Conservation (phyloP, 2,888 invertebrate species). For the Tachina grossa region DNA sequence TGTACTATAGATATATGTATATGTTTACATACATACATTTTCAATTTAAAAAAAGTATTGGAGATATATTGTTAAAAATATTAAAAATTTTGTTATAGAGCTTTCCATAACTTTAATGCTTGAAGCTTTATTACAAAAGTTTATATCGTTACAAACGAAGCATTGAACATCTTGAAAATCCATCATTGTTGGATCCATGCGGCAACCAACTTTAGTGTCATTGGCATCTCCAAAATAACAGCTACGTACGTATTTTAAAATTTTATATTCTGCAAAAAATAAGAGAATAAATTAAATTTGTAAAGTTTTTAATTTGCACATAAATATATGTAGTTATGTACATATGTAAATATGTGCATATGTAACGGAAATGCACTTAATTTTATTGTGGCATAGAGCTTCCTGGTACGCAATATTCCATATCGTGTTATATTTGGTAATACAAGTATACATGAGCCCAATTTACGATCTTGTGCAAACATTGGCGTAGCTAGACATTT, state of each 20-base stretch:
- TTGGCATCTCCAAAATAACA: constrained; percentile 79
- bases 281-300: background rate
- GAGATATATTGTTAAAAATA: constrained; percentile 12
- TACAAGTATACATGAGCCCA: too few relatives aligned
- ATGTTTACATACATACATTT: background rate
- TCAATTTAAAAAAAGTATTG: constrained; percentile 12
- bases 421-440: too few relatives aligned
- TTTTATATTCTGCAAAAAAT: constrained; percentile 75
- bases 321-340: too few relatives aligned
- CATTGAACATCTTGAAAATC: constrained; percentile 75
- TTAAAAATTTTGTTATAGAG: constrained; percentile 22
- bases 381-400: too few relatives aligned
- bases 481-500: too few relatives aligned
- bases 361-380: too few relatives aligned
- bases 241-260: constrained; percentile 76
- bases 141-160: constrained; percentile 77
- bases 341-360: too few relatives aligned
- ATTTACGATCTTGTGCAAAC: too few relatives aligned
- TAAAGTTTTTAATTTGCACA: too few relatives aligned
- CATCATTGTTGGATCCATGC: constrained; percentile 76
- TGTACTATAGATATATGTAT: too few relatives aligned
- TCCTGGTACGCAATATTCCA: too few relatives aligned
- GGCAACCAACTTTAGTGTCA: constrained; percentile 77
- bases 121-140: constrained; percentile 76
- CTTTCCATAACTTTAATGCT: background rate